Evolutionary conservation across 2,797 vertebrate species (phyloP), one percentile per base, ranked within the genome.

Genomic region (Balearica regulorum): DNA sequence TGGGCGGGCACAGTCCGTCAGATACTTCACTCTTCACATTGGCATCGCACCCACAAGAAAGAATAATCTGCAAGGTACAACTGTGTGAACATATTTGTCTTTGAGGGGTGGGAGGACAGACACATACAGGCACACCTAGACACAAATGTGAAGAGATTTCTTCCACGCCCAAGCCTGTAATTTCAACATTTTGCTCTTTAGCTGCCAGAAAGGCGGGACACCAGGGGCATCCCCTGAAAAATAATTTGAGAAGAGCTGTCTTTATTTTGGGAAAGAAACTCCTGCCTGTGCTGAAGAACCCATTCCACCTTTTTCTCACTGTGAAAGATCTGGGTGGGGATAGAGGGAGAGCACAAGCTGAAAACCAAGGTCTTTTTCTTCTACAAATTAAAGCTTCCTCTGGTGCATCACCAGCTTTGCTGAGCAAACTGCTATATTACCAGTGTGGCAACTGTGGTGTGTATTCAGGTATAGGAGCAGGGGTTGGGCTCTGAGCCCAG

Each of bases 211-310:
- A 92, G 92, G 89, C 53, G 79, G 90, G 90, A 95, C 53, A 61
- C 60, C 66, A 41, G 54, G 62, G 82, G 84, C 85, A 95, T 92
- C 86, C 89, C 82, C 71, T 53, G 75, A 93, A 76, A 92, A 84
- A 95, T 58, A 94, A 89, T 82, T 76, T 48, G 51, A 96, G 92
- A 33, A 92, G 43, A 93, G 79, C 81, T 91, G 71, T 39, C 81
- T 83, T 87, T 87, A 85, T 96, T 97, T 97, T 48, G 37, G 90
- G 93, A 96, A 93, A 90, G 92, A 82, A 96, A 95, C 81, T 96
- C 92, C 90, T 69, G 84, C 71, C 62, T 62, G 33, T 55, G 79
- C 76, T 87, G 78, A 90, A 93, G 86, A 97, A 66, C 71, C 80
- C 60, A n/a, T 58, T 94, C 70, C 62, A 37, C 58, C 58, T 61